Percentiles rank a stretch among this genome's conserved stretches.
These are phyloP conservation scores for Zaprionus nigranus DNA, from an alignment of 1,140 invertebrate species.

Conservation along the genomic window DNA sequence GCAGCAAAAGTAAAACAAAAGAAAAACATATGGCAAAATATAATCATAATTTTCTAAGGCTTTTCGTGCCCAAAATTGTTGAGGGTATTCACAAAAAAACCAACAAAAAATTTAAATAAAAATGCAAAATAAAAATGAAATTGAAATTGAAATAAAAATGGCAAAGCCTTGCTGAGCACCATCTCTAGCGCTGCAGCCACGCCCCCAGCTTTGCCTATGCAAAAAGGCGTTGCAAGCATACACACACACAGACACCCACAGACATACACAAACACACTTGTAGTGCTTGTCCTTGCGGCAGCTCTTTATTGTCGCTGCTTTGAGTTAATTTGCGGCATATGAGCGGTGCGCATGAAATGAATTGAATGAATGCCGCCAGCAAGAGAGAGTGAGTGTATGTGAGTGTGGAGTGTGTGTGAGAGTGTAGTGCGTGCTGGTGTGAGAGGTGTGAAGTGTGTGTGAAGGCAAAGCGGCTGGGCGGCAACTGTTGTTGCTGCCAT, in stretches of 20 bases:
- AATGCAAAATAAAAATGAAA: background rate
- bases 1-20: background rate
- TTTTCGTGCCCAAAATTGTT: background rate
- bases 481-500: slow-evolving; percentile 15
- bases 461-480: slow-evolving; percentile 30
- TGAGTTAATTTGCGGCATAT: slow-evolving; percentile 70
- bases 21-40: background rate
- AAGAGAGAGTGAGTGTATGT: background rate
- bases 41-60: background rate
- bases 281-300: slow-evolving; percentile 17
- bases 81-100: too few species aligned
- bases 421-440: slow-evolving; percentile 2
- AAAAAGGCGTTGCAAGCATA: slow-evolving; percentile 2
- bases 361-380: slow-evolving; percentile 42
- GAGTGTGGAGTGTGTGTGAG: slow-evolving; percentile 7
- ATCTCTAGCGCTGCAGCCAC: background rate
- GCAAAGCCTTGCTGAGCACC: background rate
- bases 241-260: background rate
- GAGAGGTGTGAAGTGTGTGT: slow-evolving; percentile 21
- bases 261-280: background rate
- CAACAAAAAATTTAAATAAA: too few species aligned
- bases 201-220: background rate
- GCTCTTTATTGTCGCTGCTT: slow-evolving; percentile 52
- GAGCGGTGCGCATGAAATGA: slow-evolving; percentile 57
- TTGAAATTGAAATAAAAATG: background rate